Percentiles rank a stretch among this genome's conserved stretches.
Conservation (phyloP, 2,888 invertebrate species). For the Drosophila meridionalis region DNA sequence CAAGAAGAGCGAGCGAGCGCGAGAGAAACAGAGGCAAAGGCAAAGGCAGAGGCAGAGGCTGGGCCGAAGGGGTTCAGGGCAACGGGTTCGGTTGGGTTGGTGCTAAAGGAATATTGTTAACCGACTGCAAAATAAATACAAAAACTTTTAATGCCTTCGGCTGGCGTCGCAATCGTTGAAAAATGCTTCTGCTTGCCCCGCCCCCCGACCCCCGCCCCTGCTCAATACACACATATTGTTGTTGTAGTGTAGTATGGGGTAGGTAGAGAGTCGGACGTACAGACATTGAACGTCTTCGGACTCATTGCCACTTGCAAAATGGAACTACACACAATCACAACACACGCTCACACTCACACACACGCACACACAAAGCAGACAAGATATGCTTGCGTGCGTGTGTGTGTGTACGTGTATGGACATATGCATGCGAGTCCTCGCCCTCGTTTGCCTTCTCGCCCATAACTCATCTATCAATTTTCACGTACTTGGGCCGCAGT, state of each 20-base stretch:
- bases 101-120: constrained; percentile 79
- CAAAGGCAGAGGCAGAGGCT: neutral
- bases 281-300: constrained; percentile 77
- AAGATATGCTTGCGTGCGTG: neutral
- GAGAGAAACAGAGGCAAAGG: no score
- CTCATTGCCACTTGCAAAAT: constrained; percentile 80
- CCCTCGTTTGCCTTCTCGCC: constrained; percentile 53
- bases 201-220: constrained; percentile 14
- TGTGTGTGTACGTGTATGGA: constrained; percentile 55
- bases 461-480: constrained; percentile 85
- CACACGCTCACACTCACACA: constrained; percentile 37
- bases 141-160: constrained; percentile 80
- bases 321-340: constrained; percentile 65
- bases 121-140: constrained; percentile 83
- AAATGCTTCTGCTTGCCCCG: constrained; percentile 65
- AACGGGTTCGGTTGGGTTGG: constrained; percentile 12
- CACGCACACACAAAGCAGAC: neutral
- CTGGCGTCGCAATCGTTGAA: constrained; percentile 71
- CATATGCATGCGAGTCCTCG: constrained; percentile 78
- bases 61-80: neutral
- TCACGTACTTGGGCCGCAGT: constrained; percentile 82
- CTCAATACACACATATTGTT: constrained; percentile 24
- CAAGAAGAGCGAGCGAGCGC: neutral
- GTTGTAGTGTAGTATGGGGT: neutral
- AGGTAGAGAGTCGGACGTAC: constrained; percentile 57